Base-by-base conservation (phyloP, 2,888 invertebrate species). In the Labia minor region DNA sequence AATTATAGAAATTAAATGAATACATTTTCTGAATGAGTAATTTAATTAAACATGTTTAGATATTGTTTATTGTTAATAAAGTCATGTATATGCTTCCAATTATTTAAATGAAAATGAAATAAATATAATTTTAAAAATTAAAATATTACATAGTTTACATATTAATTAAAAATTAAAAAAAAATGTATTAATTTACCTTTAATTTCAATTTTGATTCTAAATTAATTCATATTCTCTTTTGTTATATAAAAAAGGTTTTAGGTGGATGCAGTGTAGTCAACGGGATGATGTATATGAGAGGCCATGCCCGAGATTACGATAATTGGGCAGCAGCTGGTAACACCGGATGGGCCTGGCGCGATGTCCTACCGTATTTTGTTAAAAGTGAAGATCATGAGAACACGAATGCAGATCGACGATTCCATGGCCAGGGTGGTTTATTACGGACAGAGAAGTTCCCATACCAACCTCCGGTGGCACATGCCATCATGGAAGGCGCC, bases 231-330 rank as follows among this genome's bases (percentile, higher is more conserved):
- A n/a, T n/a, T n/a, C n/a, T n/a, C n/a, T n/a, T n/a, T n/a, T n/a
- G n/a, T n/a, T n/a, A n/a, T n/a, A n/a, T n/a, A n/a, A n/a, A 26
- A 14, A 68, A 71, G 71, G 71, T 78, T 4, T 75, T 82, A 73
- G 91, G 90, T 3, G 91, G 90, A 0, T 83, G 83, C 71, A 79
- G 79, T 63, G 86, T 85, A 0, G 83, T 88, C 66, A 89, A 92
- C 74, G 90, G 90, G 0, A 92, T 92, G 91, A 89, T 88, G 85
- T 91, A 91, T 76, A 86, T 87, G 76, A 81, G 91, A 19, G 91
- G 91, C 0, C 86, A 87, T 71, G 81, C 86, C 0, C 81, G 80
- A 1, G 91, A 91, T 77, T 91, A 87, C 77, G 86, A 90, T 73
- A 81, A 83, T 8, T 91, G 91, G 91, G 88, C 82, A 1, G 80